These are phyloP conservation scores for Drosophila acutilabella DNA, from an alignment of 2,888 invertebrate genomes.

Conservation along the genomic window DNA sequence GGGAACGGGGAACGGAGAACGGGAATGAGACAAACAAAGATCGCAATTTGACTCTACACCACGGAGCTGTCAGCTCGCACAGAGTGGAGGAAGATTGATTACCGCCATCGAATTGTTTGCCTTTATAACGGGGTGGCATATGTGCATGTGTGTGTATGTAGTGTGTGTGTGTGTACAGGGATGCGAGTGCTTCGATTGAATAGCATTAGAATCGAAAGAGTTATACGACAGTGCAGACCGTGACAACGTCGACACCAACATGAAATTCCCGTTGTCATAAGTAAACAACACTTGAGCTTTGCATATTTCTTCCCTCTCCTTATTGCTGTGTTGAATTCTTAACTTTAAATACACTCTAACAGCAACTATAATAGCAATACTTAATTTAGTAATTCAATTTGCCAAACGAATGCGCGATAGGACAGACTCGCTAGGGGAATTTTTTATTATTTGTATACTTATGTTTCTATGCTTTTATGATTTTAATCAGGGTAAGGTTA, in stretches of 20 bases:
- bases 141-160: slow-evolving; percentile 11
- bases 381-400: not conserved
- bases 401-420: no score
- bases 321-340: slow-evolving; percentile 16
- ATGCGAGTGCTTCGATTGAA: slow-evolving; percentile 69
- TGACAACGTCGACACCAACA: slow-evolving; percentile 59
- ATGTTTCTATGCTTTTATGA: no score
- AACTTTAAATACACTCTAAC: slow-evolving; percentile 54
- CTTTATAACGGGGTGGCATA: slow-evolving; percentile 55
- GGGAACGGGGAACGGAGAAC: not conserved
- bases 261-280: slow-evolving; percentile 73
- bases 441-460: no score
- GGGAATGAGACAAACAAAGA: slow-evolving; percentile 74
- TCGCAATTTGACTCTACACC: slow-evolving; percentile 85
- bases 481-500: no score
- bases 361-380: slow-evolving; percentile 7
- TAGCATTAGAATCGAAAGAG: slow-evolving; percentile 80
- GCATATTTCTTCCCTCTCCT: slow-evolving; percentile 11
- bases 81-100: slow-evolving; percentile 86
- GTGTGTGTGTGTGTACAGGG: slow-evolving; percentile 10
- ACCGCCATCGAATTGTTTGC: slow-evolving; percentile 85
- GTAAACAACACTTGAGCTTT: slow-evolving; percentile 67
- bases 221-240: slow-evolving; percentile 56
- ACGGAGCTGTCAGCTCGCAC: slow-evolving; percentile 85
- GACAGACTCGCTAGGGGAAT: no score